Percentiles rank a stretch among this genome's conserved stretches.
Evolutionary conservation across 2,113 vertebrate species (phyloP).

Genomic region (Melierax canorus): DNA sequence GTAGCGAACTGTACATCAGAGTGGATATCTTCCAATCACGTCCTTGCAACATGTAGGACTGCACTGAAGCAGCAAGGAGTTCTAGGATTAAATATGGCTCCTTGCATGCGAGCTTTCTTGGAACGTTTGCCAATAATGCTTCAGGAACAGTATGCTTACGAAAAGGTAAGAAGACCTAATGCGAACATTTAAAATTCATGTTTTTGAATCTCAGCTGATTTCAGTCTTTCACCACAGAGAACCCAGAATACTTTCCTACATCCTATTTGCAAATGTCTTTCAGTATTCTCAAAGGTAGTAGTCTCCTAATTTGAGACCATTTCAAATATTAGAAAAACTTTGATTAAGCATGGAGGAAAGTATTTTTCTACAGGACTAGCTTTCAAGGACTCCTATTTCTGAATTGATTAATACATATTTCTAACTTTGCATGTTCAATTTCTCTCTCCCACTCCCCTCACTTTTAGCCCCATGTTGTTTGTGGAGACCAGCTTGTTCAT

Average conservation of each 20-base stretch:
- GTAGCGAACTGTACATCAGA: constrained; percentile 92
- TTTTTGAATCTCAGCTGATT: background rate
- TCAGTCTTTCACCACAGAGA: background rate
- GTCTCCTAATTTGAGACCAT: background rate
- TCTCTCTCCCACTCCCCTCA: background rate
- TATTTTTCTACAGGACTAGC: background rate
- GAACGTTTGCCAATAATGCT: constrained; percentile 94
- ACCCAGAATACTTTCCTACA: background rate
- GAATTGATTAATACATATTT: background rate
- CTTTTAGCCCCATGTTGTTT: constrained; percentile 90
- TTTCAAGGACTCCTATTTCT: background rate
- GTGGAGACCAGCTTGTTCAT: constrained; percentile 95
- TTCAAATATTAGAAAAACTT: background rate
- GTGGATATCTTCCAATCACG: constrained; percentile 86
- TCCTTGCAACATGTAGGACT: constrained; percentile 90
- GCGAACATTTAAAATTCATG: accelerated
- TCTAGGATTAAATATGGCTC: constrained; percentile 90
- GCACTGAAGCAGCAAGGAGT: constrained; percentile 94
- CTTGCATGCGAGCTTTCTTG: constrained; percentile 95
- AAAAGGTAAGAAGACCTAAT: constrained; percentile 80
- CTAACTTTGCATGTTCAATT: background rate
- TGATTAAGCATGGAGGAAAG: background rate
- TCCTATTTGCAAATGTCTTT: background rate
- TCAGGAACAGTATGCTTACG: constrained; percentile 95
- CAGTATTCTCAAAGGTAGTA: background rate